Evolutionary conservation across 2,888 invertebrate species (phyloP), one percentile per base, ranked within the genome.

Genomic region (Hypsopygia costalis): DNA sequence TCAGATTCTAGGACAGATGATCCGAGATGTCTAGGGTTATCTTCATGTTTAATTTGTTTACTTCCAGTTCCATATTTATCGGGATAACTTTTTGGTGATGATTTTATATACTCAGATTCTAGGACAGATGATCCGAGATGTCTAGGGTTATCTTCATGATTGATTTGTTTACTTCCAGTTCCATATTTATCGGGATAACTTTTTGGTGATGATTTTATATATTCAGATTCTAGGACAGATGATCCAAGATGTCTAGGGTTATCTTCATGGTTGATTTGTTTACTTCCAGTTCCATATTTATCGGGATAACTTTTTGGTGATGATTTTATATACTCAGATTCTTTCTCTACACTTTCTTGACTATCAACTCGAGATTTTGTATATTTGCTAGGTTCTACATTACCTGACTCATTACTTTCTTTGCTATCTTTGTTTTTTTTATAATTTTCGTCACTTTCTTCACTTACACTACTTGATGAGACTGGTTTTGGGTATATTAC

Each of bases 41-140:
- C 30, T 20, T 31, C 22, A 8, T 36, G 28, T 9, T 40, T 34
- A 8, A 30, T 31, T 4, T 25, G 29, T 21, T 38, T 40, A 1
- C n/a, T 36, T 9, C 21, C 28, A 2, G 35, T 11, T 16, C 22
- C 8, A 12, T 20, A 36, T 25, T 41, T 33, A 36, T 12, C 6
- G 6, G 30, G 34, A 20, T 40, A 7, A 28, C 42, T 10, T 9
- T 34, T 28, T n/a, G 35, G 11, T 28, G 30, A 36, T 11, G 36
- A 20, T 31, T 40, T 41, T n/a, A n/a, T n/a, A n/a, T n/a, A n/a
- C n/a, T n/a, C n/a, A n/a, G n/a, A n/a, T n/a, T n/a, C n/a, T n/a
- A n/a, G n/a, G n/a, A n/a, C n/a, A n/a, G 50, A 49, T 9, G 39
- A 27, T 16, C 12, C 28, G 1, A 38, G 29, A n/a, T 43, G 10